Percentiles rank a stretch among this genome's conserved stretches.
Evolutionary conservation across 2,113 vertebrate genomes (phyloP).

Genomic region (Zosterops pallidus): DNA sequence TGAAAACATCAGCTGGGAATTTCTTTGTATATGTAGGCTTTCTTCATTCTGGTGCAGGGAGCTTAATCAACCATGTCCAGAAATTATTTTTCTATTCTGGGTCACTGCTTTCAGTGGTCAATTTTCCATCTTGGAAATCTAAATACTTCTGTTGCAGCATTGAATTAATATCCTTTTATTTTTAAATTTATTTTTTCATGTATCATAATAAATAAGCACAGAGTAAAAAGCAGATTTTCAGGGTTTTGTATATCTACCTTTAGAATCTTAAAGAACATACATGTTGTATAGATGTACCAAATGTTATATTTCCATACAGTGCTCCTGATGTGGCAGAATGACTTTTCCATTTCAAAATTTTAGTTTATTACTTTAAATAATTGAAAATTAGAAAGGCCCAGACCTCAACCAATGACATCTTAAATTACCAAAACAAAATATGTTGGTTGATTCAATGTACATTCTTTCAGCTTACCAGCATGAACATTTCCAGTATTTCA

Average conservation of each 20-base stretch:
- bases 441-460: not conserved
- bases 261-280: not conserved
- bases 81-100: not conserved
- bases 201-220: not conserved
- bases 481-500: not conserved
- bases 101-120: not conserved
- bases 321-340: not conserved
- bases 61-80: not conserved
- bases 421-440: not conserved
- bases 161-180: fast-evolving
- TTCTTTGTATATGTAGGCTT: not conserved
- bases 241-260: not conserved
- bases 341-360: not conserved
- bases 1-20: not conserved
- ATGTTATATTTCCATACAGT: fast-evolving
- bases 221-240: not conserved
- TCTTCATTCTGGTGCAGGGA: not conserved
- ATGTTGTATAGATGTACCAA: fast-evolving
- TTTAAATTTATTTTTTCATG: not conserved
- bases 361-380: not conserved
- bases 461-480: not conserved
- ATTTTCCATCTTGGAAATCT: not conserved
- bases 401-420: not conserved
- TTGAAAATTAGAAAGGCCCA: not conserved
- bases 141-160: not conserved